Evolutionary conservation across 2,888 invertebrate species (phyloP), one percentile per base, ranked within the genome.

Genomic region (Salticus scenicus): DNA sequence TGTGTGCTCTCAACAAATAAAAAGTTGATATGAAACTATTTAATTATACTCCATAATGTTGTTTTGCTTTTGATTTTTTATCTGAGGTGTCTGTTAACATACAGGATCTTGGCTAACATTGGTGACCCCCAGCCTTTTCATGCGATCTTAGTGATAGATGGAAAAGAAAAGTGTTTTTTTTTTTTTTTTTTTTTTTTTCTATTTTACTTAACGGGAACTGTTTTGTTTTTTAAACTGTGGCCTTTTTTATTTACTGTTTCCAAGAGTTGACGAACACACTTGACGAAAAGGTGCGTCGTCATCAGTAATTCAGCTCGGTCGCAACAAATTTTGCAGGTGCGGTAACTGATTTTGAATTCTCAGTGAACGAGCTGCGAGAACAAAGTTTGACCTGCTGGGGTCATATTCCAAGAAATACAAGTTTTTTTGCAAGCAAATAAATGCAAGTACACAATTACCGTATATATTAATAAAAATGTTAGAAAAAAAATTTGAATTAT

Each of bases 21-120:
- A 63, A 73, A 28, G 63, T 27, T 37, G 37, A 31, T 30, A 66
- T 73, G 63, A 73, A 73, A 57, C 27, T 57, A 73, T 73, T 73
- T 73, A 73, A 73, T 73, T 73, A 73, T 73, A 73, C 73, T 73
- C 37, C 73, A 17, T 37, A 27, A 57, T 33, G 27, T 63, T 73
- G 33, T 63, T 73, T 57, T 73, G 51, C 33, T 73, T 57, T 57
- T 57, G 33, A 30, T 24, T 73, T 33, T 57, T 41, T 30, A 24
- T 37, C 27, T 33, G 67, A 42, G 72, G 80, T 66, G 66, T 72
- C 42, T 67, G 73, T 73, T 80, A 72, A 64, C 24, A 79, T 79
- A 63, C 80, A 73, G 80, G 80, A 80, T 80, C 72, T 80, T 42
- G 72, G 30, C n/a, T 77, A 77, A 77, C 76, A 51, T 24, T n/a